Conservation (phyloP, 1,140 invertebrate genomes). For the Condylostylus longicornis region DNA sequence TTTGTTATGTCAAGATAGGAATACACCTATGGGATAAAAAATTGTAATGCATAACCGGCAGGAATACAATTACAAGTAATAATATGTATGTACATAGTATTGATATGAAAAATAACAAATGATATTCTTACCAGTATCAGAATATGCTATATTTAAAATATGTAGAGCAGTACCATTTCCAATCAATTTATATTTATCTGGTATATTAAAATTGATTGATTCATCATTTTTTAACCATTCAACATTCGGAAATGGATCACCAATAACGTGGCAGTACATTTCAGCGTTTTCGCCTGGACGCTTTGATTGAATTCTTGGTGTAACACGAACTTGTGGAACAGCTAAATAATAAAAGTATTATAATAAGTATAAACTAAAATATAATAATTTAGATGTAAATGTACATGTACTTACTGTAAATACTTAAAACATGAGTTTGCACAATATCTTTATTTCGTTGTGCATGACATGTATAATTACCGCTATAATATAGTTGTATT, state of each 20-base stretch:
- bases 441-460: constrained; percentile 56
- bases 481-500: constrained; percentile 59
- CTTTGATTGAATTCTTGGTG: constrained; percentile 49
- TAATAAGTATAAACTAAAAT: no score
- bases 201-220: constrained; percentile 35
- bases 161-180: constrained; percentile 56
- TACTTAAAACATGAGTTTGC: constrained; percentile 58
- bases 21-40: no score
- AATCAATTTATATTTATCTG: constrained; percentile 46
- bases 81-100: no score
- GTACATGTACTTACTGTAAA: constrained; percentile 49
- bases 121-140: constrained; percentile 42
- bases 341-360: constrained; percentile 33
- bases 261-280: constrained; percentile 55
- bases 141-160: constrained; percentile 49
- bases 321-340: constrained; percentile 51
- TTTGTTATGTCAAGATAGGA: no score
- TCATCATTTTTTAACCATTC: constrained; percentile 63
- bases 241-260: constrained; percentile 51
- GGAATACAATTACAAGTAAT: no score
- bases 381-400: background rate
- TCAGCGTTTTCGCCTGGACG: constrained; percentile 47
- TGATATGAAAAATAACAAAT: no score
- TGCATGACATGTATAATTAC: constrained; percentile 69
- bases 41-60: no score